Percentiles rank a stretch among this genome's conserved stretches.
These are phyloP conservation scores for Nomada fabriciana DNA, from an alignment of 2,888 invertebrate genomes.

Conservation along the genomic window DNA sequence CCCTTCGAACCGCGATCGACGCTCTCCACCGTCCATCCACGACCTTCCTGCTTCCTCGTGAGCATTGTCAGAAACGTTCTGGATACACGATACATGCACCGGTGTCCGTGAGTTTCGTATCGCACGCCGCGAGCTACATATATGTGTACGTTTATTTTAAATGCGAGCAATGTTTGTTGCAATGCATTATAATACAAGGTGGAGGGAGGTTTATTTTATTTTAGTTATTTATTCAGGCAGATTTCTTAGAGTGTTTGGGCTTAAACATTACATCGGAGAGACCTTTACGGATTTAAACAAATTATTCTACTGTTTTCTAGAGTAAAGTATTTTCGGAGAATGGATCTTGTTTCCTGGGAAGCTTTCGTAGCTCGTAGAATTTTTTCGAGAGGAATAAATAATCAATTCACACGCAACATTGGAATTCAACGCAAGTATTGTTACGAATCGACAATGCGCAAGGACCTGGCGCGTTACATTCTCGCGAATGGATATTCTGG, in stretches of 20 bases:
- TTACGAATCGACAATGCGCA: background rate
- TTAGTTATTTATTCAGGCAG: too few relatives aligned
- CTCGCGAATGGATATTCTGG: conserved; percentile 9
- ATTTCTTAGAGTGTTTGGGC: too few relatives aligned
- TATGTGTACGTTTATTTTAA: too few relatives aligned
- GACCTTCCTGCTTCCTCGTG: conserved; percentile 8
- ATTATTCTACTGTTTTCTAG: too few relatives aligned
- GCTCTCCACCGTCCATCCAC: background rate
- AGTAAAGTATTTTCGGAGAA: too few relatives aligned
- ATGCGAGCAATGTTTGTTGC: background rate
- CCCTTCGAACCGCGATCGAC: conserved; percentile 22
- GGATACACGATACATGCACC: background rate
- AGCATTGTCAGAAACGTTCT: background rate
- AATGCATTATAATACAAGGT: too few relatives aligned
- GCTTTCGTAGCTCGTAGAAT: too few relatives aligned
- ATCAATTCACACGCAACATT: background rate
- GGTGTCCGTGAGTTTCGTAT: conserved; percentile 9
- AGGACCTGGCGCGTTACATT: conserved; percentile 1
- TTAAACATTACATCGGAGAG: too few relatives aligned
- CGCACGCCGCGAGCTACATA: conserved; percentile 10
- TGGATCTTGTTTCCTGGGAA: too few relatives aligned
- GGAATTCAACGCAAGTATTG: background rate
- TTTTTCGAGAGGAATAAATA: background rate
- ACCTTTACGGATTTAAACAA: too few relatives aligned
- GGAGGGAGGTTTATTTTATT: too few relatives aligned